Evolutionary conservation across 2,888 invertebrate genomes (phyloP), one percentile per base, ranked within the genome.

Genomic region (Penaeus monodon): DNA sequence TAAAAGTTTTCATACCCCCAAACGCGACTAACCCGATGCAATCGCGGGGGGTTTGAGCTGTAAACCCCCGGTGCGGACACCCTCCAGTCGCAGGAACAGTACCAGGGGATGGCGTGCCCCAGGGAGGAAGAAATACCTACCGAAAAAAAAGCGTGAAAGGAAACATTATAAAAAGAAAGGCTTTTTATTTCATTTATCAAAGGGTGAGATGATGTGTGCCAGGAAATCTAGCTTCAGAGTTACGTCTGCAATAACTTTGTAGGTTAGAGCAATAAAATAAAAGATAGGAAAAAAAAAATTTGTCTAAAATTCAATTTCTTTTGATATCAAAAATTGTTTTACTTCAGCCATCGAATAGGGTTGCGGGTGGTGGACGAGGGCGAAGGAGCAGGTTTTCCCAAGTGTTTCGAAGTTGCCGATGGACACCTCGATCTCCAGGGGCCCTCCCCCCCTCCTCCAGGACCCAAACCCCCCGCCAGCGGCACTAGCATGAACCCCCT

Each of bases 321-420:
- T 49, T 49, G 10, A 49, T 49, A 49, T 49, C 14, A 12, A 10
- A 1, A 3, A 7, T 7, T 8, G 49, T 1, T 49, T 49, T 27
- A 90, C 91, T 92, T 91, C 91, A 92, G 24, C 93, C 93, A 90
- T 93, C 93, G 91, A 93, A 93, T 89, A 93, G 92, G 90, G 93
- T 93, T 24, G 93, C 92, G 93, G 93, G 90, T 93, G 93, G 93
- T 93, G 27, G 93, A 92, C 24, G 93, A 93, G 2, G 93, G 91
- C 90, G 92, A 92, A 0, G 93, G 93, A 92, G 91, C 64, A 92
- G 68, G 91, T 91, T 84, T 92, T 92, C 91, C 93, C 93, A 85
- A 93, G 91, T 93, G 92, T 93, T 93, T 64, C 93, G 91, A 93
- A 93, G 91, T 93, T 93, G 90, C 93, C 93, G 92, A 93, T 93